Conservation (phyloP, 2,797 vertebrate species). For the Bothrops alternatus region DNA sequence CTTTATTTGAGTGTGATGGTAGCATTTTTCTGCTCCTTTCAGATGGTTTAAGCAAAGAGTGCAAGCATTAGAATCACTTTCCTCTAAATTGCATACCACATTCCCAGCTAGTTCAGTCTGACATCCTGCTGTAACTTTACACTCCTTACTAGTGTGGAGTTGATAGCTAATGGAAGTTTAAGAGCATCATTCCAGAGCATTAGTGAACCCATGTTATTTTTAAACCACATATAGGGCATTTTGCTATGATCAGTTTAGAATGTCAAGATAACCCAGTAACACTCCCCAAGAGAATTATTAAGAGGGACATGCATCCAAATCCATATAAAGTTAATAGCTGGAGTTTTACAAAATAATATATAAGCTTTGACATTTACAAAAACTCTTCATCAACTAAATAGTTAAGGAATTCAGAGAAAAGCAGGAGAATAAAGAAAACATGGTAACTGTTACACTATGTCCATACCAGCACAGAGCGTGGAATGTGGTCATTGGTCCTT, state of each 20-base stretch:
- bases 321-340: not conserved
- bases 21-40: not conserved
- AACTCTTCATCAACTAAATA: not conserved
- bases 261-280: constrained; percentile 21
- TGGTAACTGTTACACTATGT: not conserved
- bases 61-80: constrained; percentile 18
- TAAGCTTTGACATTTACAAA: not conserved
- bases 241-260: constrained; percentile 9
- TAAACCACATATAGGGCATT: constrained; percentile 9
- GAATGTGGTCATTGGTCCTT: not conserved
- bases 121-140: constrained; percentile 31
- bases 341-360: not conserved
- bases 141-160: constrained; percentile 15
- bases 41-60: not conserved
- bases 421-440: not conserved
- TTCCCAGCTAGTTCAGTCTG: constrained; percentile 29
- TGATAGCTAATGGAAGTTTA: constrained; percentile 38
- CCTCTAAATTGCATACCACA: constrained; percentile 16
- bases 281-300: constrained; percentile 3
- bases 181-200: constrained; percentile 38
- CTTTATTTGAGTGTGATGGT: not conserved
- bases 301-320: not conserved
- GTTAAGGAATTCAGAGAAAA: not conserved
- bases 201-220: constrained; percentile 28
- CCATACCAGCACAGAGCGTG: not conserved